phyloP scores from a whole-genome alignment of 1,140 invertebrate genomes.

The Drosophila navojoa region DNA sequence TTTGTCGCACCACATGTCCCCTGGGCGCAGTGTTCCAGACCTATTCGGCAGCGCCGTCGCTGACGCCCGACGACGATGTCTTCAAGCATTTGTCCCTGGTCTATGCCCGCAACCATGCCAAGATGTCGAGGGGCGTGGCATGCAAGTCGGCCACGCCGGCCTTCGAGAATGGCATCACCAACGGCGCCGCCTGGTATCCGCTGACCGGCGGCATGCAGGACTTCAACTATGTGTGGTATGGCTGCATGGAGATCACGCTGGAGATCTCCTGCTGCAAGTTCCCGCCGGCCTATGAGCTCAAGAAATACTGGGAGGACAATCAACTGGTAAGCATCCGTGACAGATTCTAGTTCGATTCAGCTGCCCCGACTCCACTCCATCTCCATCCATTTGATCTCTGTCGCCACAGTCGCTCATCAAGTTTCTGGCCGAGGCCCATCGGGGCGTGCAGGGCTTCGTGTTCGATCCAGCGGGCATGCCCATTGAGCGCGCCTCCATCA shows the following conservation, averaged over 20 bases:
- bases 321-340: conserved; percentile 87
- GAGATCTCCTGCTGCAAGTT: conserved; percentile 99
- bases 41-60: conserved; percentile 89
- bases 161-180: conserved; percentile 95
- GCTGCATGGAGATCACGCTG: conserved; percentile 99
- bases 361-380: too few relatives aligned
- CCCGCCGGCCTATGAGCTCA: conserved; percentile 92
- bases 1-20: conserved; percentile 85
- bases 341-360: neutral
- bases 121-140: conserved; percentile 92
- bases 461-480: conserved; percentile 92
- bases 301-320: conserved; percentile 98
- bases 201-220: conserved; percentile 97
- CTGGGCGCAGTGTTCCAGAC: conserved; percentile 91
- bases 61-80: conserved; percentile 96
- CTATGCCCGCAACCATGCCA: conserved; percentile 95
- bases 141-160: conserved; percentile 90
- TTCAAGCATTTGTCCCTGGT: conserved; percentile 95
- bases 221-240: conserved; percentile 98
- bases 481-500: conserved; percentile 92
- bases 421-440: conserved; percentile 94
- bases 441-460: conserved; percentile 93
- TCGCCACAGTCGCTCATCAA: conserved; percentile 88
- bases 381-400: neutral
- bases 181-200: conserved; percentile 96